Evolutionary conservation across 2,888 invertebrate genomes (phyloP).

Genomic region (Volucella inanis): DNA sequence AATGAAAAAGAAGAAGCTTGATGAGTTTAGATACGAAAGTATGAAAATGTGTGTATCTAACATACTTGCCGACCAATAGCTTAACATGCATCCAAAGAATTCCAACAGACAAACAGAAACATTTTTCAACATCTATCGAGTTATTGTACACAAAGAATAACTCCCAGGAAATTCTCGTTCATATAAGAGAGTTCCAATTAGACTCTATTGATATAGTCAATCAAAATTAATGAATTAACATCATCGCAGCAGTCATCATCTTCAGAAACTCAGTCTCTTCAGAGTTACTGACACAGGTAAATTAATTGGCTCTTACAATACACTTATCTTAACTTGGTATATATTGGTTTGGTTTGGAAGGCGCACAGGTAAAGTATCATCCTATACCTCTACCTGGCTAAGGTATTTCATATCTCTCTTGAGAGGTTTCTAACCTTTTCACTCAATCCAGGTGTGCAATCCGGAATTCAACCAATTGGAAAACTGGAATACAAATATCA

Average conservation of each 20-base stretch:
- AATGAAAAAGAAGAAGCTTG: too few species aligned
- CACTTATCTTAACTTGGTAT: constrained; percentile 52
- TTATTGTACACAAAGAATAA: too few species aligned
- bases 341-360: constrained; percentile 29
- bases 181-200: constrained; percentile 48
- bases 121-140: too few species aligned
- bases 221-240: constrained; percentile 70
- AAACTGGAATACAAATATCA: constrained; percentile 46
- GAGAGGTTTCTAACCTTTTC: constrained; percentile 25
- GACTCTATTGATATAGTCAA: constrained; percentile 65
- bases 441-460: constrained; percentile 42
- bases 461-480: constrained; percentile 53
- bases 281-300: constrained; percentile 33
- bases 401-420: constrained; percentile 37
- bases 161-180: constrained; percentile 10
- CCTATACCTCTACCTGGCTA: not conserved
- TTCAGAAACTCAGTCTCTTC: constrained; percentile 50
- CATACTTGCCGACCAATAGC: too few species aligned
- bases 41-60: too few species aligned
- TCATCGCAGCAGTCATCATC: constrained; percentile 17
- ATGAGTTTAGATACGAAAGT: too few species aligned
- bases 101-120: too few species aligned
- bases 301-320: constrained; percentile 70
- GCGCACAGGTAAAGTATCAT: constrained; percentile 24
- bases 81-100: too few species aligned